Conservation (phyloP, 2,797 vertebrate species). For the Oceanodroma leucorhoa region DNA sequence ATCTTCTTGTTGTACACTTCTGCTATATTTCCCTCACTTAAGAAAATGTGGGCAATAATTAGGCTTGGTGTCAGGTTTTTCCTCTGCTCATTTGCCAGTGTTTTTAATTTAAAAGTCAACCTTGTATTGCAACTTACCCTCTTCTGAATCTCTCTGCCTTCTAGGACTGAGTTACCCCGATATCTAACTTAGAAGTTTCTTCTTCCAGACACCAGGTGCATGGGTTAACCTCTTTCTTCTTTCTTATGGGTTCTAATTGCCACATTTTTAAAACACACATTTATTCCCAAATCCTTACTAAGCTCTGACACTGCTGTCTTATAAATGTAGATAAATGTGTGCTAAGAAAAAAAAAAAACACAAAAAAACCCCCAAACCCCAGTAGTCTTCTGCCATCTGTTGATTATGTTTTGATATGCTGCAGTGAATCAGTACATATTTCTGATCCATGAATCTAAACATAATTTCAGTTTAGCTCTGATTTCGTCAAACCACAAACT, state of each 20-base stretch:
- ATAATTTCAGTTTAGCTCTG: conserved; percentile 18
- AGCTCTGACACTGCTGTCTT: background rate
- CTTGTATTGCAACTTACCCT: rapidly evolving
- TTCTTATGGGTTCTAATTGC: background rate
- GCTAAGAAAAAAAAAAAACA: background rate
- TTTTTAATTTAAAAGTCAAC: background rate
- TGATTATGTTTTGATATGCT: conserved; percentile 4
- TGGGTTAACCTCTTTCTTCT: background rate
- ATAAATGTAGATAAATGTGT: background rate
- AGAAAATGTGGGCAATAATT: background rate
- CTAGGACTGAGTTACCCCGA: background rate
- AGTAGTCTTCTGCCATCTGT: background rate
- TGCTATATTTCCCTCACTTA: background rate
- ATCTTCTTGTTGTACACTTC: background rate
- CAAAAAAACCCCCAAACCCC: background rate
- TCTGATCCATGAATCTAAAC: conserved; percentile 3
- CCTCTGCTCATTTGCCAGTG: background rate
- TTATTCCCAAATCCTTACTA: background rate
- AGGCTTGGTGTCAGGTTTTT: background rate
- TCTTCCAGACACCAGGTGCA: background rate
- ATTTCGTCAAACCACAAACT: background rate
- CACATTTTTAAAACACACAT: background rate
- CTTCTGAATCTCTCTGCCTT: background rate
- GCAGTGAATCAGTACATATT: background rate
- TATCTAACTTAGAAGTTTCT: background rate